Evolutionary conservation across 2,113 vertebrate species (phyloP).

Genomic region (Zapus hudsonius): DNA sequence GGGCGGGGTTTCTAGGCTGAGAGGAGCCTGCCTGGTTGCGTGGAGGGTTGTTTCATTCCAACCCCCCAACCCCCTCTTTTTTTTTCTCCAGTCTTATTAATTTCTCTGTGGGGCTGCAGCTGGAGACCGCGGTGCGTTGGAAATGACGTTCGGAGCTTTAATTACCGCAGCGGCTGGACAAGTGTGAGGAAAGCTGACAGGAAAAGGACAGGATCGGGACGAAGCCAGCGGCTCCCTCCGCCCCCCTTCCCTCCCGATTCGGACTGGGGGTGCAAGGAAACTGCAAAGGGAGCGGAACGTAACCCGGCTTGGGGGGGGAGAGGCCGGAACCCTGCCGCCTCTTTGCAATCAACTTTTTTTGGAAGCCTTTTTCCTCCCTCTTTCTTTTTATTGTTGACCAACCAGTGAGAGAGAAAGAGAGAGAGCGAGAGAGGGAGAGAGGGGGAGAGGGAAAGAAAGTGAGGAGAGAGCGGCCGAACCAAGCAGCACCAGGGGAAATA

Average conservation of each 20-base stretch:
- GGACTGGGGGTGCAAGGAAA: conserved; percentile 65
- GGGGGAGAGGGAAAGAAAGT: conserved; percentile 67
- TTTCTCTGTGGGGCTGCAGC: conserved; percentile 77
- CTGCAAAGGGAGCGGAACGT: conserved; percentile 53
- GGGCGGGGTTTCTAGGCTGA: conserved; percentile 73
- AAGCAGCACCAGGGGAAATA: conserved; percentile 36
- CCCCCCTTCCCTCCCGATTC: conserved; percentile 54
- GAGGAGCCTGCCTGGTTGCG: conserved; percentile 62
- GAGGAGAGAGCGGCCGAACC: conserved; percentile 32
- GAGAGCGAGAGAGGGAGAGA: conserved; percentile 20
- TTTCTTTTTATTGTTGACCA: conserved; percentile 75
- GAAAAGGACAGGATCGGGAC: conserved; percentile 44
- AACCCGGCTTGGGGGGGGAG: conserved; percentile 42
- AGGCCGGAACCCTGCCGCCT: conserved; percentile 77
- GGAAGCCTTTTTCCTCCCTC: conserved; percentile 49
- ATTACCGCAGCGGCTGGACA: conserved; percentile 75
- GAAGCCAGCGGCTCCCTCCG: conserved; percentile 9
- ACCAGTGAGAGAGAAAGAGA: conserved; percentile 61
- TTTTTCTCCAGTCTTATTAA: conserved; percentile 68
- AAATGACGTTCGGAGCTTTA: conserved; percentile 76
- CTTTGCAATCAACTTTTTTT: conserved; percentile 80
- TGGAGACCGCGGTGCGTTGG: conserved; percentile 73
- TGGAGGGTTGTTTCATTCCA: conserved; percentile 62
- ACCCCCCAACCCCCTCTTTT: background rate
- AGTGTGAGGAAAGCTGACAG: conserved; percentile 72